Evolutionary conservation across 2,888 invertebrate species (phyloP).

Genomic region (Camponotus fellah): DNA sequence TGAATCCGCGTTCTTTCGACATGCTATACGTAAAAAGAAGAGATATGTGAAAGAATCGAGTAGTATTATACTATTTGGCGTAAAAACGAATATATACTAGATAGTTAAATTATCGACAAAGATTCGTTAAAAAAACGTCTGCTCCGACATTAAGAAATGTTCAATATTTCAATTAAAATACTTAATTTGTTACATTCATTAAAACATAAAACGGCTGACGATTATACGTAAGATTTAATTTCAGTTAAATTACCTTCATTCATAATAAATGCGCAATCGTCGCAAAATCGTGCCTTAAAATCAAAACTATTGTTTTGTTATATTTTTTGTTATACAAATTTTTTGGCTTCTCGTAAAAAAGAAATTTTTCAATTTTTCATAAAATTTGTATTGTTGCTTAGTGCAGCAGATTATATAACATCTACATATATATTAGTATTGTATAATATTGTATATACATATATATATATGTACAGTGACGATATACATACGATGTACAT

Average conservation of each 20-base stretch:
- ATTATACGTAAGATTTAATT: neutral
- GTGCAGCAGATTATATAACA: neutral
- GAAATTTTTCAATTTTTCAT: neutral
- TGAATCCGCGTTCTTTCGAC: conserved; percentile 76
- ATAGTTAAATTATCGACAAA: conserved; percentile 8
- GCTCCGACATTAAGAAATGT: neutral
- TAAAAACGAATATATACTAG: neutral
- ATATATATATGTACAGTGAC: neutral
- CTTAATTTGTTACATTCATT: neutral
- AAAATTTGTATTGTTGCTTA: neutral
- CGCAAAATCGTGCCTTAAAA: conserved; percentile 37
- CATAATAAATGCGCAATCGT: conserved; percentile 4
- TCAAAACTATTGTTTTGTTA: neutral
- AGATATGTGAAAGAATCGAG: conserved; percentile 16
- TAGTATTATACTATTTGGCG: neutral
- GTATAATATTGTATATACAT: neutral
- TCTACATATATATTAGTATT: neutral
- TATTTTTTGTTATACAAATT: neutral
- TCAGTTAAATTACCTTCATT: conserved; percentile 4
- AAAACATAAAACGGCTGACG: neutral
- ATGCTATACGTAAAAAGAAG: conserved; percentile 75
- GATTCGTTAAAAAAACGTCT: conserved; percentile 10
- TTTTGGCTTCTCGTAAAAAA: neutral
- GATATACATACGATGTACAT: neutral
- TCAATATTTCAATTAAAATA: neutral